These are phyloP conservation scores for Saiga tatarica DNA, from an alignment of 2,113 vertebrate species.

Conservation along the genomic window DNA sequence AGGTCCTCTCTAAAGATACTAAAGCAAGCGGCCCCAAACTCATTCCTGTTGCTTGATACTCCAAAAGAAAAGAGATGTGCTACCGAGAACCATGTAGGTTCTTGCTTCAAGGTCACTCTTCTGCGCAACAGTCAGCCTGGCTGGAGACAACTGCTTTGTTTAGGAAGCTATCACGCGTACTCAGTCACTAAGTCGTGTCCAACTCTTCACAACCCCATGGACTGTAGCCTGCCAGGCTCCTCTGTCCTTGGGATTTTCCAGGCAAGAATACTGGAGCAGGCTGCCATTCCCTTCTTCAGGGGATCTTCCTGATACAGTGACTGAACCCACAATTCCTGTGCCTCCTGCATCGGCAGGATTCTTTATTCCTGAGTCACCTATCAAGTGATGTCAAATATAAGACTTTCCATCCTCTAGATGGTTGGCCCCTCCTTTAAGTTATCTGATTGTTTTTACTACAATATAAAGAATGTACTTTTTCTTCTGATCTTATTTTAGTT, in stretches of 20 bases:
- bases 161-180: neutral
- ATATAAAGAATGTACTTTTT: neutral
- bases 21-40: neutral
- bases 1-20: neutral
- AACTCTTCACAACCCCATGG: neutral
- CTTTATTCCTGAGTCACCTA: neutral
- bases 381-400: neutral
- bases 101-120: neutral
- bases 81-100: accelerated
- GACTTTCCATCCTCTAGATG: neutral
- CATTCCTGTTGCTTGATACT: neutral
- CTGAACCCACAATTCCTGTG: neutral
- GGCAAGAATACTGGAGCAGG: neutral
- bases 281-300: neutral
- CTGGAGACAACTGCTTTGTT: neutral
- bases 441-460: neutral
- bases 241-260: neutral
- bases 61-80: neutral
- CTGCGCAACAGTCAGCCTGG: neutral
- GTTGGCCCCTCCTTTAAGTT: neutral
- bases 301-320: neutral
- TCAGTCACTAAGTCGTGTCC: neutral
- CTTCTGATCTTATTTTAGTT: neutral
- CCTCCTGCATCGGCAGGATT: neutral
- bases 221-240: neutral